Base-by-base conservation (phyloP, 2,888 invertebrate species). In the Agrotis clavis region DNA sequence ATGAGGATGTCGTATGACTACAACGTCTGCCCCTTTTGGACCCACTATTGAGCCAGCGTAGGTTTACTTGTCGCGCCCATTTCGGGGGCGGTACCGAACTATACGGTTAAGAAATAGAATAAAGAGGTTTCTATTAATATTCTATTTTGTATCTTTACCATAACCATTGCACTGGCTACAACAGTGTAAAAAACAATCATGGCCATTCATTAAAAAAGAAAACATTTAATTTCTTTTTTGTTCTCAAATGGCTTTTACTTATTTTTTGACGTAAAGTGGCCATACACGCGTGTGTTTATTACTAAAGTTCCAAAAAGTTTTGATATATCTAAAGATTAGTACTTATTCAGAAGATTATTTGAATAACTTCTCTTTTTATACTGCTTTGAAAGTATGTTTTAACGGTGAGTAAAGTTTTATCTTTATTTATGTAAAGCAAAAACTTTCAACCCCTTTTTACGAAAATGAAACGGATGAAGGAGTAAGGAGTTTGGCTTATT, bases 301-400 rank as follows among this genome's bases (percentile, higher is more conserved):
- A 57, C 21, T 9, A n/a, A 4, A 41, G n/a, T 35, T 53, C 18
- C 21, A 67, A 62, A 61, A 51, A 77, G 76, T 66, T 75, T 53
- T 7, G 11, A 21, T 6, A 56, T 59, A n/a, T 45, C 30, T 45
- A 41, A 54, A 72, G 41, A 54, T 53, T 56, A 41, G 53, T 54
- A 30, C n/a, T n/a, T n/a, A n/a, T 41, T 18, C 14, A 25, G 54
- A 41, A 35, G n/a, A 51, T 54, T 48, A 47, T 47, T 51, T 19
- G 11, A 51, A 67, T 54, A 51, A 16, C 7, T 5, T 25, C 25
- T 30, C 41, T 56, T 67, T 51, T 45, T 19, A 35, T 0, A 54
- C 19, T 21, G n/a, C 57, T 77, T 77, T 48, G 18, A 16, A 56
- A 54, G 35, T 67, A 18, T 21, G 1, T 21, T 35, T 13, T 45